Evolutionary conservation across 1,140 invertebrate species (phyloP).

Genomic region (Zaprionus capensis): DNA sequence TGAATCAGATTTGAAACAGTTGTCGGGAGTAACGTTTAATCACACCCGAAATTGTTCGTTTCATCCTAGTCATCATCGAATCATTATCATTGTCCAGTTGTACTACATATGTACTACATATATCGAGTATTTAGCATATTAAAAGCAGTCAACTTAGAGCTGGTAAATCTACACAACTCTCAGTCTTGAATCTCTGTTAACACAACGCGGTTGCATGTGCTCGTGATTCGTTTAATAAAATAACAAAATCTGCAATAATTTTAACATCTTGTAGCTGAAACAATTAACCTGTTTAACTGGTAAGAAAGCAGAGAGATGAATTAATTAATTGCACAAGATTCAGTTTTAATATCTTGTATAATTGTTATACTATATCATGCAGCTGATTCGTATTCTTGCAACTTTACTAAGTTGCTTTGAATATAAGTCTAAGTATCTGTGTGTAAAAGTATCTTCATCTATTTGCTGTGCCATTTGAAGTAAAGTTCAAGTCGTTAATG

Average conservation of each 20-base stretch:
- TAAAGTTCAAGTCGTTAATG: slow-evolving; percentile 12
- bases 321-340: background rate
- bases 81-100: background rate
- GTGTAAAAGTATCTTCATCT: background rate
- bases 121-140: background rate
- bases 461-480: background rate
- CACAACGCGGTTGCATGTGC: background rate
- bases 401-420: background rate
- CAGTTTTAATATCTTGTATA: background rate
- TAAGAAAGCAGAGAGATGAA: background rate
- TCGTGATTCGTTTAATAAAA: background rate
- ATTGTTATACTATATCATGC: background rate
- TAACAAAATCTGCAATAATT: background rate
- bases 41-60: background rate
- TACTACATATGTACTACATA: background rate
- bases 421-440: background rate
- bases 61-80: background rate
- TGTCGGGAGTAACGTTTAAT: background rate
- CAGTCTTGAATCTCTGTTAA: background rate
- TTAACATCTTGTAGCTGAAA: background rate
- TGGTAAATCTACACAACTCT: background rate
- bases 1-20: background rate
- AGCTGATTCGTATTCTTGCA: background rate
- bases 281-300: background rate
- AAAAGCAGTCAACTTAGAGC: background rate